phyloP scores from a whole-genome alignment of 2,113 vertebrate species.

The Ictalurus punctatus region DNA sequence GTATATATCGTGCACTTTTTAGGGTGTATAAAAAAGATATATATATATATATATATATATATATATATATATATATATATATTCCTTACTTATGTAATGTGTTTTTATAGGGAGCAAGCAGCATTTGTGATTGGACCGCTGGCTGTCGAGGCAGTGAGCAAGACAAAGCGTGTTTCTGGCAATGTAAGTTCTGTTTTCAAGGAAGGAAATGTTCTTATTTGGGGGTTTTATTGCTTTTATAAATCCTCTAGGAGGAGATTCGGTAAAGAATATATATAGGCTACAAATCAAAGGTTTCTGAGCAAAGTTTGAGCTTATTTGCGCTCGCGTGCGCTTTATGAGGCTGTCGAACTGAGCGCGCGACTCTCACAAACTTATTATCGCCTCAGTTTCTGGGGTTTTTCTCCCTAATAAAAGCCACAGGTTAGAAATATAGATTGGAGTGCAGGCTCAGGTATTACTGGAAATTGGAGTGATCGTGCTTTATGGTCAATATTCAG shows the following conservation, averaged over 20 bases:
- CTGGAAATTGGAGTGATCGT: neutral
- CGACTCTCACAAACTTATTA: neutral
- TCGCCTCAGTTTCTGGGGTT: neutral
- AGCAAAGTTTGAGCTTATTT: neutral
- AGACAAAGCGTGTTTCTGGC: neutral
- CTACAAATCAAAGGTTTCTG: neutral
- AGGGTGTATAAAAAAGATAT: neutral
- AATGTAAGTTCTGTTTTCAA: conserved; percentile 45
- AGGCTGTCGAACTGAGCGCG: neutral
- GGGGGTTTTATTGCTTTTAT: neutral
- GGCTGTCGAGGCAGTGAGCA: neutral
- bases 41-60: neutral
- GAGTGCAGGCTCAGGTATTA: neutral
- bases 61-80: neutral
- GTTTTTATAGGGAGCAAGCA: neutral
- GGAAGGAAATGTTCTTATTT: neutral
- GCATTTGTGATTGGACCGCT: neutral
- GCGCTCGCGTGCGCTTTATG: neutral
- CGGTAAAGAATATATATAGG: neutral
- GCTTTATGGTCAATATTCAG: neutral
- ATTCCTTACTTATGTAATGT: neutral
- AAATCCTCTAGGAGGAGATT: too few relatives aligned
- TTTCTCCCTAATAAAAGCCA: neutral
- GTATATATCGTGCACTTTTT: neutral
- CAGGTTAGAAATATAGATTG: neutral